Evolutionary conservation across 64 coral and sea anemone genomes (phyloP).

Genomic region (Anthopleura sola): DNA sequence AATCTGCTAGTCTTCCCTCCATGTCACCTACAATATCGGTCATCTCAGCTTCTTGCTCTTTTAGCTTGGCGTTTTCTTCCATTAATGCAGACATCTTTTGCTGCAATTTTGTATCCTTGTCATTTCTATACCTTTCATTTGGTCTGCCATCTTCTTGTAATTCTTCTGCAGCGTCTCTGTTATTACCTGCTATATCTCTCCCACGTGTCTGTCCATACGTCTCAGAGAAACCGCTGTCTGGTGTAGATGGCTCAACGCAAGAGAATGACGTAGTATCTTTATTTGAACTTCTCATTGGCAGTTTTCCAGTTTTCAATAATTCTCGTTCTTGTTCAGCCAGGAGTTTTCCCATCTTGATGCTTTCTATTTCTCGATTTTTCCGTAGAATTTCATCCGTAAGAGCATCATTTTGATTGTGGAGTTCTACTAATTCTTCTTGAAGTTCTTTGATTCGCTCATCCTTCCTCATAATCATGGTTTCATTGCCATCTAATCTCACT

Average conservation of each 20-base stretch:
- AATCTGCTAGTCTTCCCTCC: background rate
- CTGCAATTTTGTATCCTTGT: background rate
- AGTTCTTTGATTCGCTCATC: constrained; percentile 83
- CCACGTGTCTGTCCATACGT: constrained; percentile 8
- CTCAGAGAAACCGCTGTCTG: constrained; percentile 84
- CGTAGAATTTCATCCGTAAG: constrained; percentile 80
- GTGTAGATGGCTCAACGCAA: constrained; percentile 50
- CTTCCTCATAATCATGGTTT: constrained; percentile 58
- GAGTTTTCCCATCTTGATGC: constrained; percentile 49
- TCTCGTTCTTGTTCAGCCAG: constrained; percentile 76
- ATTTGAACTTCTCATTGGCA: constrained; percentile 11
- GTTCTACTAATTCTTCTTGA: constrained; percentile 65
- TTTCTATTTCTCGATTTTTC: constrained; percentile 68
- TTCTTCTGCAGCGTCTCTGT: background rate
- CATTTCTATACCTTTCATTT: constrained; percentile 4
- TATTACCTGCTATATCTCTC: constrained; percentile 27
- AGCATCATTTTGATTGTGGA: constrained; percentile 73
- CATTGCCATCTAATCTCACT: constrained; percentile 43
- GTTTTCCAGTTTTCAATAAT: constrained; percentile 49
- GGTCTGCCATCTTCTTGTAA: background rate
- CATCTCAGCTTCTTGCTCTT: constrained; percentile 6
- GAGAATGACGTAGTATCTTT: background rate
- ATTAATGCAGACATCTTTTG: constrained; percentile 7
- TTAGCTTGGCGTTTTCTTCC: constrained; percentile 19
- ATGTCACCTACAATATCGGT: background rate